A percentile compares a stretch with the other conserved stretches of the same genome.
phyloP scores from a whole-genome alignment of 1,140 invertebrate species.

The Lutraria rhynchaena region DNA sequence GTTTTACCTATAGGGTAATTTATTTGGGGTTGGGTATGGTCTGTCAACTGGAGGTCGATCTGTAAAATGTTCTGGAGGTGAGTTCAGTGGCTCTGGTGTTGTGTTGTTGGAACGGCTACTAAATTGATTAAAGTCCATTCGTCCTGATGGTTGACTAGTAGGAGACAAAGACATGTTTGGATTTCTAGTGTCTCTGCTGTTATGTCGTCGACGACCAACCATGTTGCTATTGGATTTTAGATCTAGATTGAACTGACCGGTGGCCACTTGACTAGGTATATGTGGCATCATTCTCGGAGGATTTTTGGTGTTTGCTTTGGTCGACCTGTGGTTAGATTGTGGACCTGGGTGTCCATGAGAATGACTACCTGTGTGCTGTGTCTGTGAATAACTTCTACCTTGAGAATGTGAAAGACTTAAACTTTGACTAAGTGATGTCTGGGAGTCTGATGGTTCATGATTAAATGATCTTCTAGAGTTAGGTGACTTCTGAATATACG shows the following conservation, averaged over 20 bases:
- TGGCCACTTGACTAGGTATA: slow-evolving; percentile 50
- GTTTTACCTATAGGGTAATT: slow-evolving; percentile 30
- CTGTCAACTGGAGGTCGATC: slow-evolving; percentile 39
- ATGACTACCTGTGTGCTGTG: neutral
- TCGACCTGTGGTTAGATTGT: slow-evolving; percentile 14
- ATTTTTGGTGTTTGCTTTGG: slow-evolving; percentile 44
- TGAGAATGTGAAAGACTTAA: slow-evolving; percentile 18
- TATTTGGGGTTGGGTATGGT: slow-evolving; percentile 32
- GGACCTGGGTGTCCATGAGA: slow-evolving; percentile 5
- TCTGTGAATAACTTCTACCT: neutral
- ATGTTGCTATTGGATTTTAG: slow-evolving; percentile 4
- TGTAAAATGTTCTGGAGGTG: slow-evolving; percentile 38
- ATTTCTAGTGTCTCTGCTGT: slow-evolving; percentile 35
- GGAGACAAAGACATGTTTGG: slow-evolving; percentile 29
- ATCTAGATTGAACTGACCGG: slow-evolving; percentile 30
- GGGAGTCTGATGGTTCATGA: slow-evolving; percentile 25
- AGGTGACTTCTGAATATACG: slow-evolving; percentile 48
- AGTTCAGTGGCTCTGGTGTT: slow-evolving; percentile 41
- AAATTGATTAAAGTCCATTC: neutral
- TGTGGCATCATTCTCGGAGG: slow-evolving; percentile 50
- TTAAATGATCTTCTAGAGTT: slow-evolving; percentile 21
- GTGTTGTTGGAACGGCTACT: slow-evolving; percentile 36
- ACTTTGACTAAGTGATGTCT: slow-evolving; percentile 21
- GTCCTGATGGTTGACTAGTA: slow-evolving; percentile 22
- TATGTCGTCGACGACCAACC: slow-evolving; percentile 2